Percentiles rank a stretch among this genome's conserved stretches.
Conservation (phyloP, 2,888 invertebrate species). For the Barypeithes pellucidus region DNA sequence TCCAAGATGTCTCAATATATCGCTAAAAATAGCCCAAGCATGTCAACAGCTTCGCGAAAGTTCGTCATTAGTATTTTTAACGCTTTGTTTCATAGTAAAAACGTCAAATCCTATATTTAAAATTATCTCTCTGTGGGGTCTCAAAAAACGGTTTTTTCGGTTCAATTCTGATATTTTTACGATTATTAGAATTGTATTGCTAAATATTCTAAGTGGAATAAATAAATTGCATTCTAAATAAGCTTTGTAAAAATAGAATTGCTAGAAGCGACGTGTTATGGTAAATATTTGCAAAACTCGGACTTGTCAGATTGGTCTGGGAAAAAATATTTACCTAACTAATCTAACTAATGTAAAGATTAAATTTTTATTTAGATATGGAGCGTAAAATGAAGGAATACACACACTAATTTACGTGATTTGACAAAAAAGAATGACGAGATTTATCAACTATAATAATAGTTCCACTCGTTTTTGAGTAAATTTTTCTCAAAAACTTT, state of each 20-base stretch:
- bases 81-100: neutral
- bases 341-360: conserved; percentile 1
- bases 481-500: neutral
- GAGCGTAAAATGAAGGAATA: neutral
- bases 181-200: neutral
- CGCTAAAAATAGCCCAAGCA: conserved; percentile 15
- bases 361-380: neutral
- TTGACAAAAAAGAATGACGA: no score
- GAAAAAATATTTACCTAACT: conserved; percentile 7
- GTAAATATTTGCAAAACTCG: conserved; percentile 13
- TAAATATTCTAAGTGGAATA: neutral
- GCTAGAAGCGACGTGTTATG: no score
- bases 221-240: neutral
- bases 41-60: neutral
- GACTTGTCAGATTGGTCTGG: neutral
- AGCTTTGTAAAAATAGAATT: conserved; percentile 7
- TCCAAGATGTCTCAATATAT: conserved; percentile 25
- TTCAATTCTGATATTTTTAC: neutral
- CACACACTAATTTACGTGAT: no score
- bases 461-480: neutral
- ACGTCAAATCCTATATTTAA: conserved; percentile 19
- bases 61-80: conserved; percentile 20
- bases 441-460: no score
- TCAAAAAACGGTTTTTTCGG: neutral
- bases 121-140: conserved; percentile 1